phyloP scores from a whole-genome alignment of 2,113 vertebrate species.

The Psittacula cyanocephala region DNA sequence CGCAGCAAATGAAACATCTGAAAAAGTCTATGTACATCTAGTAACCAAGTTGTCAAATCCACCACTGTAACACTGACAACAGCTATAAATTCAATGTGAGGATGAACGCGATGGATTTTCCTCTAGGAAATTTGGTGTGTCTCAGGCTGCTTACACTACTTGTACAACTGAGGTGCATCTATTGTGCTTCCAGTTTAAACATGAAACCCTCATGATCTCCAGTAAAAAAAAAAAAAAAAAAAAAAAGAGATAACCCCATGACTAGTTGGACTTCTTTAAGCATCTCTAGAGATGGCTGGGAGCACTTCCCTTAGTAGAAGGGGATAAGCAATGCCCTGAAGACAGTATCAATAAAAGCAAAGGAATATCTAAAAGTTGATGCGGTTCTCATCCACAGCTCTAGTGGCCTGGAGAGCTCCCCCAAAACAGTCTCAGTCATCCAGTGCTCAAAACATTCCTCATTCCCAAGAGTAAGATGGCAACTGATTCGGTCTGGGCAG shows the following conservation, averaged over 20 bases:
- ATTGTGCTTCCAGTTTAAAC: neutral
- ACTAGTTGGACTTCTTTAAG: neutral
- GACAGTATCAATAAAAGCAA: neutral
- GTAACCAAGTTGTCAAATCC: neutral
- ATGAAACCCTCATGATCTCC: neutral
- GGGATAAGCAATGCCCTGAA: neutral
- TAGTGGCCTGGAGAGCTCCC: neutral
- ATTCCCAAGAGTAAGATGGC: neutral
- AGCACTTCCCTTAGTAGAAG: neutral
- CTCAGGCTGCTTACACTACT: neutral
- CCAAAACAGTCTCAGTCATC: neutral
- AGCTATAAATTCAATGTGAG: neutral
- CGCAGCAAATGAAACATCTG: neutral
- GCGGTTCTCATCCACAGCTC: neutral
- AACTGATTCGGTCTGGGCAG: neutral
- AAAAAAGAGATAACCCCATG: neutral
- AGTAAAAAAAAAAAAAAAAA: neutral
- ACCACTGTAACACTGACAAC: neutral
- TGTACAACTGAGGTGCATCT: neutral
- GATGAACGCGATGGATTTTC: neutral
- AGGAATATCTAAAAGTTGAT: neutral
- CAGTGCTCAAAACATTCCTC: neutral
- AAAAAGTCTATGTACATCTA: accelerated
- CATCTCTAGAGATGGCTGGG: neutral
- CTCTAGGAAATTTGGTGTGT: neutral